Base-by-base conservation (phyloP, 2,113 vertebrate genomes). In the Malaclemys terrapin region DNA sequence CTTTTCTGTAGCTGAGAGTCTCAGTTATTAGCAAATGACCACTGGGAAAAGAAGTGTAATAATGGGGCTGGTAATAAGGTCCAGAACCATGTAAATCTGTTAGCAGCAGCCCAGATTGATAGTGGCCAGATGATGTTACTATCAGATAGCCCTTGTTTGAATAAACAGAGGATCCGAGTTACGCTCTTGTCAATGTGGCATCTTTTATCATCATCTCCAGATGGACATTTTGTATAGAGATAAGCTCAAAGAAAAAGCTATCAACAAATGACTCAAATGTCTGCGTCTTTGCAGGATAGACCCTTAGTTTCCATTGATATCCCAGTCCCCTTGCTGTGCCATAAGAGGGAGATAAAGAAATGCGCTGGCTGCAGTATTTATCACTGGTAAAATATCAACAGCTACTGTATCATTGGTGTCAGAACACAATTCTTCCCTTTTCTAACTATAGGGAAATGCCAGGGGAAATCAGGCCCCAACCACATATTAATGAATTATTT, bases 281-380 rank as follows among this genome's bases (percentile, higher is more conserved):
- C 6, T 80, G 19, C 1, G 5, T 11, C 12, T 56, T 0, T 76
- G 49, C 52, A 82, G 52, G 57, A 85, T 1, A 3, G 72, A 5
- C 13, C 13, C 16, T 35, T 3, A 45, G 10, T 35, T 54, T 78
- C 50, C 65, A 5, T 4, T 1, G 0, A 82, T 7, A 52, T 29
- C 35, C 5, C 17, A 50, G 35, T 47, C 25, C 3, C 49, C 49
- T 53, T 4, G 38, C 38, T 38, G 38, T 38, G 38, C 38, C 38
- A 38, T 38, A 38, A 38, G 38, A 38, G 38, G 38, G 38, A 38
- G 38, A 38, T 38, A 38, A 38, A 38, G 38, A 38, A 38, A 47
- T 27, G 75, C 24, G 42, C 75, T 78, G 45, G 19, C 10, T 76
- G 24, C 24, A 47, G 42, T 72, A 72, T 38, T 38, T 38, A n/a